These are phyloP conservation scores for Columba livia DNA, from an alignment of 2,113 vertebrate genomes.

Conservation along the genomic window DNA sequence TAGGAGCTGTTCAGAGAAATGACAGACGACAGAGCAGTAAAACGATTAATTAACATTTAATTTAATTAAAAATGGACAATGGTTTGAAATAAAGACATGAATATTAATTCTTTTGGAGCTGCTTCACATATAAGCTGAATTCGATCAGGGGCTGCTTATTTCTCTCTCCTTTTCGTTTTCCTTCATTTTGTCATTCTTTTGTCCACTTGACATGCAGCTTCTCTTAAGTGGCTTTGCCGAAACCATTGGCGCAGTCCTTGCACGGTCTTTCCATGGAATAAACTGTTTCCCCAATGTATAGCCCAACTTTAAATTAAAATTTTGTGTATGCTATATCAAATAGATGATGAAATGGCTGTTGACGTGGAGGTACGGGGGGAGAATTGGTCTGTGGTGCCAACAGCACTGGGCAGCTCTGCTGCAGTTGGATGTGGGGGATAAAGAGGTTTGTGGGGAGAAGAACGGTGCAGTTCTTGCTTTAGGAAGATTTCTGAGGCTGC, in stretches of 20 bases:
- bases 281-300: background rate
- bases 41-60: background rate
- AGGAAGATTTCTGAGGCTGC: background rate
- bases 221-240: conserved; percentile 56
- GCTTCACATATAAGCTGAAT: conserved; percentile 3
- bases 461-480: background rate
- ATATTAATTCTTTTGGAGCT: conserved; percentile 65
- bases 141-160: conserved; percentile 6
- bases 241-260: conserved; percentile 7
- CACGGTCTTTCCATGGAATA: background rate
- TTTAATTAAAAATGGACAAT: background rate
- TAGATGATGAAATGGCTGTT: conserved; percentile 50
- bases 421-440: background rate
- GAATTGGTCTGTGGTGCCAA: conserved; percentile 19
- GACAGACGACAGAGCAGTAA: background rate
- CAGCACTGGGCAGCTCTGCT: background rate
- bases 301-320: conserved; percentile 42
- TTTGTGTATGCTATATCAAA: background rate
- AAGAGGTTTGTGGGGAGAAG: background rate
- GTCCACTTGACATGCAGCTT: conserved; percentile 62
- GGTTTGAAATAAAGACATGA: conserved; percentile 32
- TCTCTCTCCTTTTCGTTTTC: conserved; percentile 53
- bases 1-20: background rate
- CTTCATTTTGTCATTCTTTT: conserved; percentile 71
- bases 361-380: background rate